Conservation (phyloP, 2,797 vertebrate genomes). For the Spondyliosoma cantharus region DNA sequence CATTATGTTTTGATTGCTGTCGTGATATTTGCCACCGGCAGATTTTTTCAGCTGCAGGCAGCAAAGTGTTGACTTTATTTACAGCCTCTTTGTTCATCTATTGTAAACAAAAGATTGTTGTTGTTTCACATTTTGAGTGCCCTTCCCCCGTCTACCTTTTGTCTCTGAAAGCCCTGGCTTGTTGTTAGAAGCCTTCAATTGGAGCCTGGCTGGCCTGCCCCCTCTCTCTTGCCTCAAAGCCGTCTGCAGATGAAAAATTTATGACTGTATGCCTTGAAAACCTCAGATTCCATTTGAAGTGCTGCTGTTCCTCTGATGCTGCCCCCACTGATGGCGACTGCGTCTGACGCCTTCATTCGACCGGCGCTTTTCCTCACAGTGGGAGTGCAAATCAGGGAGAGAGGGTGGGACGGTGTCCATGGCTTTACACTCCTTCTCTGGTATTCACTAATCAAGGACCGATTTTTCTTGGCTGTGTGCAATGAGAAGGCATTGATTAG, state of each 20-base stretch:
- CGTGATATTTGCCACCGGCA: conserved; percentile 21
- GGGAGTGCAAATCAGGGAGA: conserved; percentile 67
- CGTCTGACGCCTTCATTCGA: conserved; percentile 73
- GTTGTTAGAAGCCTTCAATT: conserved; percentile 81
- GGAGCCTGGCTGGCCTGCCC: conserved; percentile 73
- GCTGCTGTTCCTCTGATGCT: conserved; percentile 82
- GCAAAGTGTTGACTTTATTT: conserved; percentile 62
- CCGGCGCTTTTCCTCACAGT: conserved; percentile 70
- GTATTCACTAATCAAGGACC: conserved; percentile 68
- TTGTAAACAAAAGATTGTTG: conserved; percentile 76
- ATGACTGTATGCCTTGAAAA: conserved; percentile 85
- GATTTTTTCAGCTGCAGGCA: neutral
- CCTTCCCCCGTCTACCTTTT: conserved; percentile 72
- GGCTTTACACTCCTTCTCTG: conserved; percentile 52
- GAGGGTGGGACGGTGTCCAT: conserved; percentile 33
- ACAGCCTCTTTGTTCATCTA: conserved; percentile 69
- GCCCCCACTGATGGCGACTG: conserved; percentile 79
- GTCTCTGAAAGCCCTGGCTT: conserved; percentile 76
- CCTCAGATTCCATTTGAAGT: conserved; percentile 85
- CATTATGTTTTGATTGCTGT: conserved; percentile 42
- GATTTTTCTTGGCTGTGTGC: conserved; percentile 53
- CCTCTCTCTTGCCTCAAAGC: conserved; percentile 83
- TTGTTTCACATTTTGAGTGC: conserved; percentile 73
- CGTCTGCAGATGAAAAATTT: conserved; percentile 87
- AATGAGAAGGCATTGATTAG: conserved; percentile 73